These are phyloP conservation scores for Erpornis zantholeuca DNA, from an alignment of 2,113 vertebrate species.

Conservation along the genomic window DNA sequence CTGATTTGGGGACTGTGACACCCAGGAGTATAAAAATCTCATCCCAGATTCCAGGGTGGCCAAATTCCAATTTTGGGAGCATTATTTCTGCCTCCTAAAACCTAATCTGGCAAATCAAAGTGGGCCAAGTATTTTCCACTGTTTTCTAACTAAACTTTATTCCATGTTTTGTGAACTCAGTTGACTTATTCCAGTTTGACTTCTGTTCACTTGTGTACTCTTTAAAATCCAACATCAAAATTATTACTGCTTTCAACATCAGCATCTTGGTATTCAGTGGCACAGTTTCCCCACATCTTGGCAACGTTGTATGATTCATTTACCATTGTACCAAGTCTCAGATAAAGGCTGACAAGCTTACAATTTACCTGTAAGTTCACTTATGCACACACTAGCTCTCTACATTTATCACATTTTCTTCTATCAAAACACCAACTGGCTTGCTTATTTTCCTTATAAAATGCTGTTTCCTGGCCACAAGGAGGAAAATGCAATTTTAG, in stretches of 20 bases:
- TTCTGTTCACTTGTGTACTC: neutral
- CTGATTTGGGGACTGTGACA: neutral
- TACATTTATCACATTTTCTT: neutral
- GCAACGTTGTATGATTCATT: neutral
- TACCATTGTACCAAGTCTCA: neutral
- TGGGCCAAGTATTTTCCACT: neutral
- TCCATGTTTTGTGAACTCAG: neutral
- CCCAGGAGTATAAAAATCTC: neutral
- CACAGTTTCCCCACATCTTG: neutral
- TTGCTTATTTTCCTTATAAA: neutral
- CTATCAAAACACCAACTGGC: neutral
- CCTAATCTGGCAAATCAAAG: neutral
- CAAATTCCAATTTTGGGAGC: neutral
- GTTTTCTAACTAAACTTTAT: neutral
- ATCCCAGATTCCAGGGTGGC: neutral
- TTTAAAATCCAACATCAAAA: neutral
- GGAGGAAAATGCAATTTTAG: neutral
- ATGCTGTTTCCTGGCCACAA: neutral
- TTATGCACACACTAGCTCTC: neutral
- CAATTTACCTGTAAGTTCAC: neutral
- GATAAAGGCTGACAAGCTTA: neutral
- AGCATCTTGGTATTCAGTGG: neutral
- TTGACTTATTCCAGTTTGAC: neutral
- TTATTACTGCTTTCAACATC: neutral
- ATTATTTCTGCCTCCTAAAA: neutral